These are phyloP conservation scores for Bubalus kerabau DNA, from an alignment of 2,113 vertebrate species.

Conservation along the genomic window DNA sequence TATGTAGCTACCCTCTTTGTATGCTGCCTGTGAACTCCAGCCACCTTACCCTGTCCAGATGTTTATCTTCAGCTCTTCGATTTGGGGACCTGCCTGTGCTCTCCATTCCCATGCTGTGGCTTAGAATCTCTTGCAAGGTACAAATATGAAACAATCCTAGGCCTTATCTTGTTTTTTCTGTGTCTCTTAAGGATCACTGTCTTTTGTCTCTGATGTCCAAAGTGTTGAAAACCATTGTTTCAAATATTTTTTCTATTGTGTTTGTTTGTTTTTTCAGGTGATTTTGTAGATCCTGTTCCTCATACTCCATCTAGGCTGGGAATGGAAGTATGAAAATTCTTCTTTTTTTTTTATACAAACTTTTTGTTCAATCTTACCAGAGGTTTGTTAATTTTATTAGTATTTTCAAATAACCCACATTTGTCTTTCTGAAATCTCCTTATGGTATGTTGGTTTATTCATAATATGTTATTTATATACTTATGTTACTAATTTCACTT, in stretches of 20 bases:
- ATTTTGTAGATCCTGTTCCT: not conserved
- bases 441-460: not conserved
- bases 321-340: not conserved
- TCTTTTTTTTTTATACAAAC: not conserved
- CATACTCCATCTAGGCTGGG: not conserved
- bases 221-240: not conserved
- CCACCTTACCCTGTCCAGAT: not conserved
- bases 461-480: not conserved
- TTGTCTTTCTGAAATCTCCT: not conserved
- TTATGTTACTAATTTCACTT: not conserved
- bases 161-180: not conserved
- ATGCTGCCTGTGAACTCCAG: not conserved
- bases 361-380: not conserved
- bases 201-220: not conserved
- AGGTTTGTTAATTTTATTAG: not conserved
- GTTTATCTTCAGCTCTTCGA: not conserved
- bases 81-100: not conserved
- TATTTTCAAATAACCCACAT: not conserved
- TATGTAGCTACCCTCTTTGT: not conserved
- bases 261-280: not conserved
- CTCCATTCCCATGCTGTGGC: not conserved
- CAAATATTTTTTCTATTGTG: not conserved
- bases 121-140: not conserved
- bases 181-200: not conserved
- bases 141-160: not conserved